Evolutionary conservation across 2,888 invertebrate genomes (phyloP), one percentile per base, ranked within the genome.

Genomic region (Sylvicola fuscatus): DNA sequence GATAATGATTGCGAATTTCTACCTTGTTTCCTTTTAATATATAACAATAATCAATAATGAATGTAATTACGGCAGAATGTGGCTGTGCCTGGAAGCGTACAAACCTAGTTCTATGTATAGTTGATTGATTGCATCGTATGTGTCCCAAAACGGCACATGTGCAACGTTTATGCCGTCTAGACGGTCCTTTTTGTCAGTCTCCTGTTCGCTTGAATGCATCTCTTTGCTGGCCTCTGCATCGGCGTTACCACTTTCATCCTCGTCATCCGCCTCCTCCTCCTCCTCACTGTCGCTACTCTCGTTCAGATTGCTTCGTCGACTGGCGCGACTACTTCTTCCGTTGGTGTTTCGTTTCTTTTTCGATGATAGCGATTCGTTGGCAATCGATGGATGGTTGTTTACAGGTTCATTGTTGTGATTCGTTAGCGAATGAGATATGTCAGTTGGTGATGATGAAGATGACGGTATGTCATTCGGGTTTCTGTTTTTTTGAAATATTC

Each of bases 91-190:
- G 27, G n/a, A n/a, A 7, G 29, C 14, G 6, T 13, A 60, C 67
- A 60, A 59, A 77, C 77, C 73, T 54, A 78, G 63, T 62, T 76
- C 84, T 59, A 87, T 66, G 58, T 86, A 87, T 38, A 83, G 72
- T 55, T 87, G 86, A 62, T 86, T 86, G 56, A 86, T 82, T 43
- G 83, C 76, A 57, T 86, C 86, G 57, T 84, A 87, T 16, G 82
- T 77, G 56, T 86, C 86, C 86, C 86, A 87, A 54, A 80, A 82
- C 29, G 82, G 81, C 34, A 73, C 65, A 21, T 64, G 66, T 32
- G 64, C 34, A 27, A 38, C 37, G 30, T 32, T 37, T 15, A 38
- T 39, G 37, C 49, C 49, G 26, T 43, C 43, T 28, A 37, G 32
- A 17, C 38, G 38, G 32, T 35, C 38, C 34, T 34, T 35, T 29